Conservation (phyloP, 2,888 invertebrate genomes). For the Oxytorus armatus region DNA sequence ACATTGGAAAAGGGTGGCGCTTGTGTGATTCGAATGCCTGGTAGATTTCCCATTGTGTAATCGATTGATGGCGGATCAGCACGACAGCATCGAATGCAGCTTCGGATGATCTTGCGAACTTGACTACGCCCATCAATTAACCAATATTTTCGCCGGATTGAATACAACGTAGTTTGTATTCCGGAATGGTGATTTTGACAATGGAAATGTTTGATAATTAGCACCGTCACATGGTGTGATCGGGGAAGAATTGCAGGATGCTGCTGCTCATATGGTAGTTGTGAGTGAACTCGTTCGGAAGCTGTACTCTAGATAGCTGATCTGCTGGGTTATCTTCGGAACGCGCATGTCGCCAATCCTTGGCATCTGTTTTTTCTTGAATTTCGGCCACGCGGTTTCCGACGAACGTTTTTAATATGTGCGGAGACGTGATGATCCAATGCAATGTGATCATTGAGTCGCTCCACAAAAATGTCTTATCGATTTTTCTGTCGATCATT, state of each 20-base stretch:
- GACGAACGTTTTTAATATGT: slow-evolving; percentile 57
- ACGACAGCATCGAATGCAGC: no score
- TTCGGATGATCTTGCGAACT: no score
- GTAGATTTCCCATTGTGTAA: no score
- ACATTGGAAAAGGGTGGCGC: no score
- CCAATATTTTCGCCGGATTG: slow-evolving; percentile 73
- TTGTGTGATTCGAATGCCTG: no score
- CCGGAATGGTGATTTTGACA: slow-evolving; percentile 69
- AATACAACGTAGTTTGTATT: no score
- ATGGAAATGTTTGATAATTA: slow-evolving; percentile 66
- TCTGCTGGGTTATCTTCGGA: no score
- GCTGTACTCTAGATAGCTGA: slow-evolving; percentile 56
- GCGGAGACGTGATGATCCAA: slow-evolving; percentile 63
- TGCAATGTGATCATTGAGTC: slow-evolving; percentile 63
- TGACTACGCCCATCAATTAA: no score
- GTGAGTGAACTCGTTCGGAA: no score
- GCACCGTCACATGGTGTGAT: slow-evolving; percentile 31
- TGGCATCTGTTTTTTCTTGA: slow-evolving; percentile 28
- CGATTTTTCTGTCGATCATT: not conserved
- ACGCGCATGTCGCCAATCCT: slow-evolving; percentile 53
- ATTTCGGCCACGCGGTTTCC: slow-evolving; percentile 65
- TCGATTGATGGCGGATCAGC: no score
- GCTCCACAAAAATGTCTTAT: not conserved
- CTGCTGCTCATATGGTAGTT: slow-evolving; percentile 42
- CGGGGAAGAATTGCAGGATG: no score